Base-by-base conservation (phyloP, 2,797 vertebrate genomes). In the Coccyzus lansbergi region DNA sequence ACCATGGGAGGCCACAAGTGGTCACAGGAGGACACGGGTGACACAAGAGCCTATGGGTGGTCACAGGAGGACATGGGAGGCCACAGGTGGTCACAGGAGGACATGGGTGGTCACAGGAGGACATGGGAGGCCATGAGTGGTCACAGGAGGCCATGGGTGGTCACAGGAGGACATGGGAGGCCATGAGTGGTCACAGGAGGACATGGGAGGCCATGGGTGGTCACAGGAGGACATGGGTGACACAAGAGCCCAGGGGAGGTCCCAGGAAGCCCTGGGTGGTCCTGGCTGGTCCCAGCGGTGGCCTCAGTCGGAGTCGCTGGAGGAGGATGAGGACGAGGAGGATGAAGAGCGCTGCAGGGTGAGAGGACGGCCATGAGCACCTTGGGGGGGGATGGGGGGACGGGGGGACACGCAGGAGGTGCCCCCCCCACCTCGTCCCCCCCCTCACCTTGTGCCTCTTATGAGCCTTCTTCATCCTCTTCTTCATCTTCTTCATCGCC, bases 391-490 rank as follows among this genome's bases (percentile, higher is more conserved):
- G 2, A 16, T 58, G 34, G 15, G n/a, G 33, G 2, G 16, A 10
- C n/a, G n/a, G 8, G n/a, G 8, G 65, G 24, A 28, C 26, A 16
- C 7, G 10, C n/a, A n/a, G n/a, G n/a, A n/a, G n/a, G 8, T 12
- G 8, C 16, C 7, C 8, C 56, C 8, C 22, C 19, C n/a, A n/a
- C n/a, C n/a, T n/a, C n/a, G n/a, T n/a, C 17, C 38, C 36, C 29
- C 51, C 59, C 51, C 98, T 98, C 98, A 81, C 71, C 53, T 97
- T 98, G 65, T 97, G 95, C 86, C 38, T 95, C 86, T 98, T 98
- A 49, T 98, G 97, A 8, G 83, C 97, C 92, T 99, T 99, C 97
- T 99, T 99, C 97, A 97, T 97, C 88, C 97, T 98, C 98, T 99
- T 99, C 93, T 93, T 97, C 97, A 98, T 95, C 97, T 97, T 97